Percentiles rank a stretch among this genome's conserved stretches.
phyloP scores from a whole-genome alignment of 2,888 invertebrate species.

The Cheilosia impressa region DNA sequence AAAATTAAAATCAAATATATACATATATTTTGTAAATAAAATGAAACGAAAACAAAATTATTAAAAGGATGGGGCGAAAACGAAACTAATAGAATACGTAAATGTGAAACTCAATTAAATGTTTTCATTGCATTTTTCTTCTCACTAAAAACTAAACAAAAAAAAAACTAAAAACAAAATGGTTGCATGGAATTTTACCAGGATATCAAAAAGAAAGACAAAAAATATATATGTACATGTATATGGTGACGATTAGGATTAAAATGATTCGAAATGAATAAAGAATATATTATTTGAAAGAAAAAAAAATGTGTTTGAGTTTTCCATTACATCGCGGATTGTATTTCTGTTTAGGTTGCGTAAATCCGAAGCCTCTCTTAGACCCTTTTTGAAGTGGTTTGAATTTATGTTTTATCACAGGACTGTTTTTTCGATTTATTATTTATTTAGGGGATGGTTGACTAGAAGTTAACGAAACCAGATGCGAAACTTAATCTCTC shows the following conservation, averaged over 20 bases:
- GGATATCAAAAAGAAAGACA: slow-evolving; percentile 54
- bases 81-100: slow-evolving; percentile 70
- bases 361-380: no score
- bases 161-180: slow-evolving; percentile 50
- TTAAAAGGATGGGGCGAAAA: slow-evolving; percentile 1
- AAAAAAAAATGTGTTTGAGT: background rate
- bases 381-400: no score
- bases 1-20: slow-evolving; percentile 8
- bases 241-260: slow-evolving; percentile 70
- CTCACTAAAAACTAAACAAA: slow-evolving; percentile 42
- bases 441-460: no score
- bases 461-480: no score
- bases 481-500: no score
- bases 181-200: slow-evolving; percentile 70
- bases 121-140: slow-evolving; percentile 73
- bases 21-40: slow-evolving; percentile 70
- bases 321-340: no score
- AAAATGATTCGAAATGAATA: slow-evolving; percentile 67
- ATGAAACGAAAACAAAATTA: slow-evolving; percentile 6
- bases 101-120: slow-evolving; percentile 71
- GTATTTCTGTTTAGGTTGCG: no score
- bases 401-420: no score
- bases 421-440: no score
- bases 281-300: slow-evolving; percentile 71
- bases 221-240: slow-evolving; percentile 45